Evolutionary conservation across 92 coral and sea anemone genomes (phyloP).

Genomic region (Epizoanthus scotinus): DNA sequence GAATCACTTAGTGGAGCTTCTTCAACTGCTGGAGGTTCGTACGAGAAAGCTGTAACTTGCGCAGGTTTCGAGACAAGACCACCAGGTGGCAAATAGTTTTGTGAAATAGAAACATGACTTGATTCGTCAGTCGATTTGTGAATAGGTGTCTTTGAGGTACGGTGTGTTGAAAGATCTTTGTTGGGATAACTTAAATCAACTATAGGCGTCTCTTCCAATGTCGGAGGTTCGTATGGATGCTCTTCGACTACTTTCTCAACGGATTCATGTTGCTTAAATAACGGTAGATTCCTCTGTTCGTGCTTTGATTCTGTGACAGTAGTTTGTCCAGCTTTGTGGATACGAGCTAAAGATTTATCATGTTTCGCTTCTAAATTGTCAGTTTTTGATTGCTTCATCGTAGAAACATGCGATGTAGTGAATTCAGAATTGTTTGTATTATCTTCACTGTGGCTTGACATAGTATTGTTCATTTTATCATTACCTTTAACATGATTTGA

Average conservation of each 20-base stretch:
- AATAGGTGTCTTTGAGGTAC: conserved; percentile 4
- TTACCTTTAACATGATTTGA: background rate
- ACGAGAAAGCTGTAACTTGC: conserved; percentile 16
- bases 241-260: background rate
- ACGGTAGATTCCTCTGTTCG: background rate
- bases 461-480: background rate
- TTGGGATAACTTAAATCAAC: background rate
- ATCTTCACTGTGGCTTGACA: background rate
- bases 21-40: conserved; percentile 39
- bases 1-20: conserved; percentile 26
- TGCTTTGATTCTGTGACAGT: background rate
- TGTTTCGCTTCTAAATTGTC: background rate
- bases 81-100: conserved; percentile 33
- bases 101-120: conserved; percentile 13
- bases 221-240: conserved; percentile 27
- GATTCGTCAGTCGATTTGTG: conserved; percentile 12
- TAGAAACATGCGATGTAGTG: conserved; percentile 5
- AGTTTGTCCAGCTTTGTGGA: background rate
- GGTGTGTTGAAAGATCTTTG: background rate
- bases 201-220: conserved; percentile 34
- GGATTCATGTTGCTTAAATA: background rate
- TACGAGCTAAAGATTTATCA: background rate
- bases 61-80: conserved; percentile 27
- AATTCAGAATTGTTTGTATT: background rate
- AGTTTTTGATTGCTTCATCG: conserved; percentile 11